Base-by-base conservation (phyloP, 2,888 invertebrate genomes). In the Rotaria magnacalcarata region DNA sequence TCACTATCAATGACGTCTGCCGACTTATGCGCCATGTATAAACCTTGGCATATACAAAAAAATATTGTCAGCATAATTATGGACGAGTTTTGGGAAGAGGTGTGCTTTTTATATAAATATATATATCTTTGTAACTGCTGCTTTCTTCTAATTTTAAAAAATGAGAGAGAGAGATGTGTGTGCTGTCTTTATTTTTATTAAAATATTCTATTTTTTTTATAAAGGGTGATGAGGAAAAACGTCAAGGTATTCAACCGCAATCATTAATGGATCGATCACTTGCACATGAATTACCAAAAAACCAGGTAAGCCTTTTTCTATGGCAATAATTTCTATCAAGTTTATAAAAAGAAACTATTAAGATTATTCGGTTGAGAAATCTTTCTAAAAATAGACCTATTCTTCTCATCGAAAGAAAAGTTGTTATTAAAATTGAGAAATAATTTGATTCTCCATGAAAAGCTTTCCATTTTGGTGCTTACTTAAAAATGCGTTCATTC, bases 211-310 rank as follows among this genome's bases (percentile, higher is more conserved):
- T 41, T 67, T 41, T 67, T 67, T 67, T 4, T 2, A 67, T 67
- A 67, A 34, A 89, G 88, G 89, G 89, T 11, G 89, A 89, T 85
- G 88, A 88, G 50, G 89, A 89, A 86, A 89, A 89, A 87, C 87
- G 87, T 50, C 84, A 87, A 47, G 89, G 89, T 1, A 80, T 88
- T n/a, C 87, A 87, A 34, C 89, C 89, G 5, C 85, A 89, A n/a
- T 88, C 89, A 0, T 88, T 89, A 88, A 89, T 89, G 89, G 89
- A 89, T 87, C 86, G 89, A 24, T 86, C 88, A 10, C 87, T 88
- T 54, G 87, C 87, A 54, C 88, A 89, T 56, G 88, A 89, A 34
- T 87, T 89, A 47, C 89, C 89, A 0, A 88, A 89, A 84, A 88
- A 89, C 85, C 89, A 89, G 88, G 88, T 88, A 60, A 67, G 19